Evolutionary conservation across 2,888 invertebrate species (phyloP).

Genomic region (Scaptomyza reducta): DNA sequence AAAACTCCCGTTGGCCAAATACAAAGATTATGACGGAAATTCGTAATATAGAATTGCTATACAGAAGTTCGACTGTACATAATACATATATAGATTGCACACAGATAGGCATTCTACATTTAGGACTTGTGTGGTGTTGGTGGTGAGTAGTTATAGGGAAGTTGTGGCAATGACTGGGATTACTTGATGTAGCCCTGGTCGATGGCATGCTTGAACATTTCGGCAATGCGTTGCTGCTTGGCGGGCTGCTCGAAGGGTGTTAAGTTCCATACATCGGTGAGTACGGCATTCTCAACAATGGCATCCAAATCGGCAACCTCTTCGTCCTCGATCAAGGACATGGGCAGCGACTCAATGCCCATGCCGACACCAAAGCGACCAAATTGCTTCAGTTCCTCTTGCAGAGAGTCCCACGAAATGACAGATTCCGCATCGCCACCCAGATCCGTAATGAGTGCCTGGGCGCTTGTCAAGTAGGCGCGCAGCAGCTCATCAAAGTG

Average conservation of each 20-base stretch:
- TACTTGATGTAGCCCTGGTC: conserved; percentile 86
- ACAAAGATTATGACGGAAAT: neutral
- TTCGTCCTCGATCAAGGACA: conserved; percentile 85
- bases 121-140: conserved; percentile 10
- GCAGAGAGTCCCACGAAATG: conserved; percentile 81
- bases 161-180: conserved; percentile 4
- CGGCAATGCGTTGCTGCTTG: conserved; percentile 87
- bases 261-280: conserved; percentile 88
- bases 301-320: conserved; percentile 86
- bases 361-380: conserved; percentile 86
- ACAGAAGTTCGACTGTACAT: neutral
- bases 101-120: no score
- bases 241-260: conserved; percentile 86
- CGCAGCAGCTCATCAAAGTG: conserved; percentile 85
- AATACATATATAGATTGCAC: neutral
- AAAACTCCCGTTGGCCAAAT: neutral
- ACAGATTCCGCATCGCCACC: conserved; percentile 87
- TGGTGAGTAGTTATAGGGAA: neutral
- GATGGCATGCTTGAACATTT: conserved; percentile 88
- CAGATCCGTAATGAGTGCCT: conserved; percentile 85
- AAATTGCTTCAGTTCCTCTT: conserved; percentile 84
- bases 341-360: conserved; percentile 86
- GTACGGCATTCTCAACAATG: conserved; percentile 75
- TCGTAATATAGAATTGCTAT: neutral
- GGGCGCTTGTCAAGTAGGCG: conserved; percentile 87